Percentiles rank a stretch among this genome's conserved stretches.
phyloP scores from a whole-genome alignment of 1,140 invertebrate genomes.

The Heliothis virescens region DNA sequence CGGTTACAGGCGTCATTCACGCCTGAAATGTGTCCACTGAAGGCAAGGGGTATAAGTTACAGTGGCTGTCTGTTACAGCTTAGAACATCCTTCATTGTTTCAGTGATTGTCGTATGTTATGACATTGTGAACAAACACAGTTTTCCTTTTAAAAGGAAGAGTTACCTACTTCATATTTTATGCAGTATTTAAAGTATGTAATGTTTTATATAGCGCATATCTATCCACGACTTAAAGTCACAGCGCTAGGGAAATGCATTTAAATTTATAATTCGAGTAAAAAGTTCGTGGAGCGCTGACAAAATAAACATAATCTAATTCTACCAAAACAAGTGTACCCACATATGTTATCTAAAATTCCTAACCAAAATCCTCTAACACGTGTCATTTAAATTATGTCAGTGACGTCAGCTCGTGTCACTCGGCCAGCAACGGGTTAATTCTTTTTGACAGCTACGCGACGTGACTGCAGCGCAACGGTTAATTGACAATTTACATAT shows the following conservation, averaged over 20 bases:
- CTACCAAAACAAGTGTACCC: neutral
- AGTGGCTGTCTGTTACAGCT: neutral
- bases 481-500: conserved; percentile 48
- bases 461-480: conserved; percentile 35
- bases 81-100: too few species aligned
- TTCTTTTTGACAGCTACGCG: conserved; percentile 35
- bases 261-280: neutral
- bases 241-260: neutral
- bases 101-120: too few species aligned
- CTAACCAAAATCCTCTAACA: neutral
- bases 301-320: neutral
- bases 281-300: neutral
- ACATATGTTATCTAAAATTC: neutral
- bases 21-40: neutral
- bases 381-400: conserved; percentile 11
- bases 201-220: neutral
- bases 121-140: neutral
- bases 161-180: too few species aligned
- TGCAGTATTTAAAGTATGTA: neutral
- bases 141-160: too few species aligned
- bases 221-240: neutral
- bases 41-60: neutral
- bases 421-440: conserved; percentile 22
- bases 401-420: neutral
- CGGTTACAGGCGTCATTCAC: neutral